Evolutionary conservation across 2,888 invertebrate species (phyloP).

Genomic region (Apamea crenata): DNA sequence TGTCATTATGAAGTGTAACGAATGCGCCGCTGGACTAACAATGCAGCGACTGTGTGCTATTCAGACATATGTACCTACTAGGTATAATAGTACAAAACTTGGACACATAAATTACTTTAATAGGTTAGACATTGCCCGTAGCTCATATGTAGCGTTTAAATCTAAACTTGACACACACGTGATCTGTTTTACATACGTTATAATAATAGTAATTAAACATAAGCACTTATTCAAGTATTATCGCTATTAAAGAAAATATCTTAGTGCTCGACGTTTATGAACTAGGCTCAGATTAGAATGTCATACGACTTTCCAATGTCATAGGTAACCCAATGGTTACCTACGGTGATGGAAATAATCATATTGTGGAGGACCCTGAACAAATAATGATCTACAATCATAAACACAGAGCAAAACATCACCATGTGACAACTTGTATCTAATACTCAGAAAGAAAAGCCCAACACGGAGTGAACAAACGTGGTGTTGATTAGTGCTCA

Average conservation of each 20-base stretch:
- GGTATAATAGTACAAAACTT: not conserved
- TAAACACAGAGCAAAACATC: not conserved
- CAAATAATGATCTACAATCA: not conserved
- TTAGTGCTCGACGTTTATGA: not conserved
- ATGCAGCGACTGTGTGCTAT: constrained; percentile 15
- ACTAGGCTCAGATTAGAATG: not conserved
- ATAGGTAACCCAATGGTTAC: not conserved
- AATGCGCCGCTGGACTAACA: constrained; percentile 12
- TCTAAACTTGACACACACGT: constrained; percentile 21
- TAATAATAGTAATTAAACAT: too few species aligned
- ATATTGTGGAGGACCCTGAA: not conserved
- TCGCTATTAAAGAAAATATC: not conserved
- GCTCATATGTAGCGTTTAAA: constrained; percentile 1
- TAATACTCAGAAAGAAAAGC: not conserved
- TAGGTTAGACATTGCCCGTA: constrained; percentile 10
- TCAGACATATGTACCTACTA: not conserved
- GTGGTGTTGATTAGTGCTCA: not conserved
- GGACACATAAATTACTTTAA: constrained; percentile 10
- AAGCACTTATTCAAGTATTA: too few species aligned
- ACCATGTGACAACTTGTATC: not conserved
- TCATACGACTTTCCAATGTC: not conserved
- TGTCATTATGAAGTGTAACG: constrained; percentile 2
- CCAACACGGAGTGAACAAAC: too few species aligned
- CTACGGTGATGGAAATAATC: not conserved
- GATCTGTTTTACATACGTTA: not conserved